Conservation (phyloP, 64 coral and sea anemone genomes). For the Astreopora myriophthalma region DNA sequence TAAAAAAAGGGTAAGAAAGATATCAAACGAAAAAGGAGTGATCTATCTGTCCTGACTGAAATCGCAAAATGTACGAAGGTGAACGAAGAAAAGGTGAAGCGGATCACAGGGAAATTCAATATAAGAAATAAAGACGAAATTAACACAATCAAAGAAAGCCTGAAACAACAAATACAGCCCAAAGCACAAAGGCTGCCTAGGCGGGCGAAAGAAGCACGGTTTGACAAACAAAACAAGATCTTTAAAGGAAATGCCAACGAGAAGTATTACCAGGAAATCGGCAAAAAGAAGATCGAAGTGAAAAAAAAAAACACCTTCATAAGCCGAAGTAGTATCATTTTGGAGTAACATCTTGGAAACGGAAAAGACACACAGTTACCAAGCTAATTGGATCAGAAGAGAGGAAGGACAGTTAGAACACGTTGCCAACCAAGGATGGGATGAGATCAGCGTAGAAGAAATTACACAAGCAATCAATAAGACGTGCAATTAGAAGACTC, state of each 20-base stretch:
- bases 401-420: no score
- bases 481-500: background rate
- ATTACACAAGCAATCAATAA: background rate
- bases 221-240: background rate
- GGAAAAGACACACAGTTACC: background rate
- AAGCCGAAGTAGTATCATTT: background rate
- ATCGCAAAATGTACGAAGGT: no score
- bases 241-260: background rate
- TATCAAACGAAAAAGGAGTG: no score
- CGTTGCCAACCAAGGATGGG: no score
- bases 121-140: no score
- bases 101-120: no score
- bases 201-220: background rate
- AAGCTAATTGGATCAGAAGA: background rate
- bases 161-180: background rate
- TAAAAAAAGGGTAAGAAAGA: no score
- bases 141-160: no score
- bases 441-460: background rate
- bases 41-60: no score
- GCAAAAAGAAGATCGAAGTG: conserved; percentile 8
- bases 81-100: no score
- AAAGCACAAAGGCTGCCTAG: background rate
- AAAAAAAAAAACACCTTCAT: background rate
- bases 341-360: background rate
- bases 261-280: background rate